Evolutionary conservation across 2,113 vertebrate genomes (phyloP).

Genomic region (Thinocorus orbignyianus): DNA sequence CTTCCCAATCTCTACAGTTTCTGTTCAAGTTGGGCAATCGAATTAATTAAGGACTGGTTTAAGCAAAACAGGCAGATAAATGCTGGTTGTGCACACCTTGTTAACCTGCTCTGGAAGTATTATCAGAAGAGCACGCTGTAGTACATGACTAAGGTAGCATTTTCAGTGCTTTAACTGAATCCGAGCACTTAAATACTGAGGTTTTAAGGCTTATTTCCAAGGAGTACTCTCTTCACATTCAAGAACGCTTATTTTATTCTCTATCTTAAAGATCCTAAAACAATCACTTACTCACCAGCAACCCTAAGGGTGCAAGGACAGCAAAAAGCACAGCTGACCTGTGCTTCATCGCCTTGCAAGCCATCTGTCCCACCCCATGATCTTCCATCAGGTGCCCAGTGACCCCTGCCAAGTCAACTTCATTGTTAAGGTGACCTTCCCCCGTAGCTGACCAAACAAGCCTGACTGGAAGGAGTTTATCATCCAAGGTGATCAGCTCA

Average conservation of each 20-base stretch:
- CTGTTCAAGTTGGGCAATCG: not conserved
- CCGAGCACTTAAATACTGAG: not conserved
- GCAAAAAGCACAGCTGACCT: not conserved
- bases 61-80: not conserved
- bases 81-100: not conserved
- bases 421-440: slow-evolving; percentile 33
- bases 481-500: not conserved
- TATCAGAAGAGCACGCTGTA: not conserved
- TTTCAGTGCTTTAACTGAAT: not conserved
- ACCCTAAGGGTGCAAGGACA: not conserved
- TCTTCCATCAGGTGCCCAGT: not conserved
- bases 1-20: not conserved
- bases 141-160: accelerated
- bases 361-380: not conserved
- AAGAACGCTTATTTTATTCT: not conserved
- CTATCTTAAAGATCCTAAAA: not conserved
- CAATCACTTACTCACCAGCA: not conserved
- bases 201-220: not conserved
- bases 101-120: not conserved
- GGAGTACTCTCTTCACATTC: not conserved
- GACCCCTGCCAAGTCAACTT: not conserved
- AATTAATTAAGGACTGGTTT: not conserved
- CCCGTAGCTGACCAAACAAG: not conserved
- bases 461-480: not conserved
- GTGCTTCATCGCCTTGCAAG: not conserved